A percentile compares a stretch with the other conserved stretches of the same genome.
phyloP scores from a whole-genome alignment of 2,113 vertebrate genomes.

The Passerina amoena region DNA sequence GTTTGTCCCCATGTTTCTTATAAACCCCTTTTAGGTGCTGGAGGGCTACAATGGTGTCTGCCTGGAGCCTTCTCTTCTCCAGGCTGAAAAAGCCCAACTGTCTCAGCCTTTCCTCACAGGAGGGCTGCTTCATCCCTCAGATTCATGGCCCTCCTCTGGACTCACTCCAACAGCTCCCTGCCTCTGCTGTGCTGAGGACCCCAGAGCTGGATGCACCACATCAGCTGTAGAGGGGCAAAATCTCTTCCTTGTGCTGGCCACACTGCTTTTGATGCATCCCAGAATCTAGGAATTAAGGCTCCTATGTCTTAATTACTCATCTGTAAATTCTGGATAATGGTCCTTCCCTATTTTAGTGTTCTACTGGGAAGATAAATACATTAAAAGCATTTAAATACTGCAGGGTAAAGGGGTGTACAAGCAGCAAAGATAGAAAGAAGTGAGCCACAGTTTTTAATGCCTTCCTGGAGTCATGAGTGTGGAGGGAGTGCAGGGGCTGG shows the following conservation, averaged over 20 bases:
- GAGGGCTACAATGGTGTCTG: rapidly evolving
- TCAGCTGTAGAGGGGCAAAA: background rate
- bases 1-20: background rate
- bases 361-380: background rate
- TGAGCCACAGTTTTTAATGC: background rate
- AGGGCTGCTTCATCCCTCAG: background rate
- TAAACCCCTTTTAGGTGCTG: background rate
- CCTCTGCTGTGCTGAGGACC: background rate
- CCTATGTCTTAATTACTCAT: background rate
- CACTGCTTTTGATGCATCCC: rapidly evolving
- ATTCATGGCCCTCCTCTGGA: background rate
- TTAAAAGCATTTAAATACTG: background rate
- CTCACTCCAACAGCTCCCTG: background rate
- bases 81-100: background rate
- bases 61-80: background rate
- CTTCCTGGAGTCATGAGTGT: background rate
- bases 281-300: background rate
- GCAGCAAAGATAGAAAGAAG: background rate
- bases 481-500: background rate
- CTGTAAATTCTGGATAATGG: background rate
- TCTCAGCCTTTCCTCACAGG: background rate
- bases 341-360: background rate
- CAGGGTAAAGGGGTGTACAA: background rate
- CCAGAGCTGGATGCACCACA: background rate
- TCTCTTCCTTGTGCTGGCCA: background rate